Conservation (phyloP, 2,113 vertebrate genomes). For the Caranx ignobilis region DNA sequence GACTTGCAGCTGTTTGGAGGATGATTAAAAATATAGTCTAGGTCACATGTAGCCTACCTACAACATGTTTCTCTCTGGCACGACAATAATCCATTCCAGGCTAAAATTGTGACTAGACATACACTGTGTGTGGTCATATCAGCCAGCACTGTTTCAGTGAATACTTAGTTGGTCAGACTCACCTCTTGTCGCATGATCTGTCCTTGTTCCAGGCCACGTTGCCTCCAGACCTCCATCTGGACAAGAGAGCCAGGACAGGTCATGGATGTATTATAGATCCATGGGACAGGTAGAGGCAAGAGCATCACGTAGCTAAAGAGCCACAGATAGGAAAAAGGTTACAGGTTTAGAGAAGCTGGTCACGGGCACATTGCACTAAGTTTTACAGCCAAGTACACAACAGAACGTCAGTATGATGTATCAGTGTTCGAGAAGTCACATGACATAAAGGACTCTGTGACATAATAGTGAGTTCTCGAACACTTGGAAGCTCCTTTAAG, state of each 20-base stretch:
- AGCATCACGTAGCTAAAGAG: constrained; percentile 82
- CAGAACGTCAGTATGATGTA: too few relatives aligned
- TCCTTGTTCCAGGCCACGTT: constrained; percentile 90
- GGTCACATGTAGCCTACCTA: too few relatives aligned
- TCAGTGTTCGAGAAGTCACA: neutral
- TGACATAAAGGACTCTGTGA: too few relatives aligned
- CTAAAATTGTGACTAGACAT: neutral
- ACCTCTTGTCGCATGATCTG: constrained; percentile 94
- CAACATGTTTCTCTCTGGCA: neutral
- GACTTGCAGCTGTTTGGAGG: too few relatives aligned
- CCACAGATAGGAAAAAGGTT: neutral
- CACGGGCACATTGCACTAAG: neutral
- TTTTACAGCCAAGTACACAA: neutral
- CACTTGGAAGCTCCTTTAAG: too few relatives aligned
- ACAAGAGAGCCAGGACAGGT: constrained; percentile 85
- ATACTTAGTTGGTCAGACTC: constrained; percentile 74
- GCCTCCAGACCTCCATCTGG: constrained; percentile 85
- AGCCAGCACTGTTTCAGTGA: neutral
- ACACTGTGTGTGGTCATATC: neutral
- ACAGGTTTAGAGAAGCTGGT: neutral
- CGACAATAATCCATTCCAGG: too few relatives aligned
- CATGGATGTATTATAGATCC: too few relatives aligned
- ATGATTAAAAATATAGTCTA: too few relatives aligned
- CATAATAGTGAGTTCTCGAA: too few relatives aligned
- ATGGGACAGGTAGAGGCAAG: constrained; percentile 79